A percentile compares a stretch with the other conserved stretches of the same genome.
phyloP scores from a whole-genome alignment of 2,797 vertebrate genomes.

The Melopsittacus undulatus region DNA sequence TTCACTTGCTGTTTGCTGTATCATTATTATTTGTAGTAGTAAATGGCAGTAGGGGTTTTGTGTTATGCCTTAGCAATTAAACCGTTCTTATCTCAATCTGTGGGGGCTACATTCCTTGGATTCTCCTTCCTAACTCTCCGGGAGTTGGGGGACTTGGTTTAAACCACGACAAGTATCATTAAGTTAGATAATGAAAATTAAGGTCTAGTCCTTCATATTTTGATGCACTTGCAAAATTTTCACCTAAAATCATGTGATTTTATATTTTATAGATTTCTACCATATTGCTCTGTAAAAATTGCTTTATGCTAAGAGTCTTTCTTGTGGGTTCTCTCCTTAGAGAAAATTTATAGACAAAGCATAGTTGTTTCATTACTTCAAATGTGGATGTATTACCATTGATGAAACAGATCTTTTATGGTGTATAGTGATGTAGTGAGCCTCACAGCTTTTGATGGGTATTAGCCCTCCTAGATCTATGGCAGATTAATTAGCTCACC shows the following conservation, averaged over 20 bases:
- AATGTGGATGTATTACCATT: background rate
- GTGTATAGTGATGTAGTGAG: accelerated
- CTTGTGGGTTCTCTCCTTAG: accelerated
- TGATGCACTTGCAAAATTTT: background rate
- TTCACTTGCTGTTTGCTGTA: too few species aligned
- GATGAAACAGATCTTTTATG: background rate
- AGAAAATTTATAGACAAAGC: background rate
- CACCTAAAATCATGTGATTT: background rate
- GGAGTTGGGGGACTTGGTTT: too few species aligned
- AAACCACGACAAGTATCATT: too few species aligned
- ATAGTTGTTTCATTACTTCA: background rate
- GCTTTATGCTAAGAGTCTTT: background rate
- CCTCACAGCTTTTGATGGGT: background rate
- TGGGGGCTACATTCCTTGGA: too few species aligned
- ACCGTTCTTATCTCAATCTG: too few species aligned
- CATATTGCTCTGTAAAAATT: background rate
- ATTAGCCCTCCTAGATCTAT: background rate
- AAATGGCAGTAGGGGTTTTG: too few species aligned
- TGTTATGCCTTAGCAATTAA: too few species aligned
- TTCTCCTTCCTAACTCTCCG: too few species aligned
- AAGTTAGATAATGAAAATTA: background rate
- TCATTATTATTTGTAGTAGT: too few species aligned
- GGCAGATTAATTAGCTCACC: background rate
- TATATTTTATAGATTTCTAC: background rate
- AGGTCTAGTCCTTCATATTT: background rate